These are phyloP conservation scores for Myrmecophaga tridactyla DNA, from an alignment of 2,113 vertebrate genomes.

Conservation along the genomic window DNA sequence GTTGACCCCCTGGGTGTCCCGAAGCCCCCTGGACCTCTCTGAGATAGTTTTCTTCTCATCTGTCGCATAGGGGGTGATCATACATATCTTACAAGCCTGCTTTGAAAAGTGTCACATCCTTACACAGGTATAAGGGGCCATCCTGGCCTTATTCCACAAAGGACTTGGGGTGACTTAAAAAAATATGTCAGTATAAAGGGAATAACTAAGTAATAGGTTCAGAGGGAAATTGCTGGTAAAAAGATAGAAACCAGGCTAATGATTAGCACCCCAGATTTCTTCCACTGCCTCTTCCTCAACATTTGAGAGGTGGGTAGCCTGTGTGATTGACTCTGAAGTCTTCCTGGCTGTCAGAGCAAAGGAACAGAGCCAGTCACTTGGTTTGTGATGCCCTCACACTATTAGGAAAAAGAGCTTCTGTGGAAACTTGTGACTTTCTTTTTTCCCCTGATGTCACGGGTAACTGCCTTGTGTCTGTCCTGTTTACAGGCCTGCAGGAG, in stretches of 20 bases:
- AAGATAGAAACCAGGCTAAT: not conserved
- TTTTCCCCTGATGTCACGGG: not conserved
- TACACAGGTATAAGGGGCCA: not conserved
- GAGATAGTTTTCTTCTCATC: not conserved
- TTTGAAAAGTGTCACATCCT: not conserved
- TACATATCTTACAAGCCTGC: not conserved
- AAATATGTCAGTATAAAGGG: not conserved
- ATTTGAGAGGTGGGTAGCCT: not conserved
- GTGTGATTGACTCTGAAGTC: not conserved
- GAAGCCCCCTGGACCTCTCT: not conserved
- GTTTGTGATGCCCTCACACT: not conserved
- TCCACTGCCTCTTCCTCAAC: not conserved
- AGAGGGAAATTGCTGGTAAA: not conserved
- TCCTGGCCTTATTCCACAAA: not conserved
- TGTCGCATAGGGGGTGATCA: not conserved
- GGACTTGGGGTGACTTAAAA: not conserved
- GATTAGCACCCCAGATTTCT: not conserved
- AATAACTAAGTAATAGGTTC: not conserved
- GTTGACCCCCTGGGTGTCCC: not conserved
- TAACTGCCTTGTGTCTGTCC: not conserved
- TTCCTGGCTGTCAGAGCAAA: not conserved
- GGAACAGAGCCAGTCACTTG: not conserved
- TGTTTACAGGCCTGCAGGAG: conserved; percentile 66
- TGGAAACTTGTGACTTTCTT: not conserved
- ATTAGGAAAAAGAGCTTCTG: not conserved